Conservation (phyloP, 2,888 invertebrate species). For the Xylophagus ater region DNA sequence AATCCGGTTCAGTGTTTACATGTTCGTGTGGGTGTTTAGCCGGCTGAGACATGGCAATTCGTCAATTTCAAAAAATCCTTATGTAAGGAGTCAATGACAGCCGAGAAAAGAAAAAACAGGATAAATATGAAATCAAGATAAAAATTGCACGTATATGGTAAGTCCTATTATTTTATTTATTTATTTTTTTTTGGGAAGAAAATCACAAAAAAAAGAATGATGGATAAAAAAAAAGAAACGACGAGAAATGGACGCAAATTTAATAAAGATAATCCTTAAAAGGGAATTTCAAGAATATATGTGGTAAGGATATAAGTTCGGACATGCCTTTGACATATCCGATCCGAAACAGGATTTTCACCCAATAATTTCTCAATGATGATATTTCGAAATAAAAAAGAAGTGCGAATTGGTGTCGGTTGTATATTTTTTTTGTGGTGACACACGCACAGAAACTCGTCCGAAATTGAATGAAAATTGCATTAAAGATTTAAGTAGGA, state of each 20-base stretch:
- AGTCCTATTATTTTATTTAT: no score
- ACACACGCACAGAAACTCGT: no score
- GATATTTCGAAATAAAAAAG: no score
- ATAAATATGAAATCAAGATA: constrained; percentile 14
- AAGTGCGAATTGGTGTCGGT: no score
- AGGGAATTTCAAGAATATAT: no score
- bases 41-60: constrained; percentile 13
- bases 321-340: constrained; percentile 15
- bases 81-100: not conserved
- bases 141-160: constrained; percentile 4
- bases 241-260: constrained; percentile 16
- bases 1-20: constrained; percentile 3
- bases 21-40: constrained; percentile 8
- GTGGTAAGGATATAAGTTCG: constrained; percentile 8
- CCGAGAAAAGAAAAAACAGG: constrained; percentile 7
- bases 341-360: constrained; percentile 13
- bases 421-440: no score
- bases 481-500: no score
- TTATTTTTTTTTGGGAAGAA: no score
- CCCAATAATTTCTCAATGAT: constrained; percentile 1
- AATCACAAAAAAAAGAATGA: not conserved
- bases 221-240: no score
- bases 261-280: constrained; percentile 17
- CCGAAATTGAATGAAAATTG: no score
- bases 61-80: constrained; percentile 11